Evolutionary conservation across 1,140 invertebrate genomes (phyloP).

Genomic region (Sitophilus oryzae): DNA sequence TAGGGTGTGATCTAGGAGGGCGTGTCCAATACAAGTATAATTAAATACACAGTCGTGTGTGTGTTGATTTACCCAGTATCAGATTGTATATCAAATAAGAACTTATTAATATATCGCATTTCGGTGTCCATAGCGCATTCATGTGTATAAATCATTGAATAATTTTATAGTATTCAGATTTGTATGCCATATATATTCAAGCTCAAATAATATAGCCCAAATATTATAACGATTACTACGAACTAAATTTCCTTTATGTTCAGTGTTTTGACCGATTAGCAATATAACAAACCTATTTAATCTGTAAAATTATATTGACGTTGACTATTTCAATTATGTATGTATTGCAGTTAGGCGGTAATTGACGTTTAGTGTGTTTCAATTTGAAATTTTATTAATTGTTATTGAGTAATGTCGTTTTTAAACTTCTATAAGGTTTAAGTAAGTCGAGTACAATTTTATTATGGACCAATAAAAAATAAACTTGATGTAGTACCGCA

Average conservation of each 20-base stretch:
- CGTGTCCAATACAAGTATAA: no score
- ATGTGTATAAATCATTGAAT: conserved; percentile 10
- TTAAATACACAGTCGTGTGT: no score
- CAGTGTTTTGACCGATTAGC: no score
- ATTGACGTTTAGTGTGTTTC: background rate
- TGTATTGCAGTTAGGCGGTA: background rate
- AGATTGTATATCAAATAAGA: no score
- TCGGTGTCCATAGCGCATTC: conserved; percentile 8
- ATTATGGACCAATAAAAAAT: conserved; percentile 12
- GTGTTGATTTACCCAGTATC: no score
- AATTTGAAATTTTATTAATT: background rate
- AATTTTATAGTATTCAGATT: conserved; percentile 8
- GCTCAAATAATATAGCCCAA: background rate
- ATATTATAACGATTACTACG: background rate
- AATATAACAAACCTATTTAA: no score
- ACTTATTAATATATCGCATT: no score
- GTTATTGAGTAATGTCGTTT: background rate
- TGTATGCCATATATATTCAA: conserved; percentile 3
- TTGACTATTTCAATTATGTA: background rate
- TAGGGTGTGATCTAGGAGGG: no score
- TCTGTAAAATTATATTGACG: background rate
- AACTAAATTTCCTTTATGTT: no score
- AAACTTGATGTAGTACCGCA: background rate
- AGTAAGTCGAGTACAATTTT: conserved; percentile 10
- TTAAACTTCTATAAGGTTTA: background rate